Base-by-base conservation (phyloP, 2,113 vertebrate species). In the Oreamnos americanus region DNA sequence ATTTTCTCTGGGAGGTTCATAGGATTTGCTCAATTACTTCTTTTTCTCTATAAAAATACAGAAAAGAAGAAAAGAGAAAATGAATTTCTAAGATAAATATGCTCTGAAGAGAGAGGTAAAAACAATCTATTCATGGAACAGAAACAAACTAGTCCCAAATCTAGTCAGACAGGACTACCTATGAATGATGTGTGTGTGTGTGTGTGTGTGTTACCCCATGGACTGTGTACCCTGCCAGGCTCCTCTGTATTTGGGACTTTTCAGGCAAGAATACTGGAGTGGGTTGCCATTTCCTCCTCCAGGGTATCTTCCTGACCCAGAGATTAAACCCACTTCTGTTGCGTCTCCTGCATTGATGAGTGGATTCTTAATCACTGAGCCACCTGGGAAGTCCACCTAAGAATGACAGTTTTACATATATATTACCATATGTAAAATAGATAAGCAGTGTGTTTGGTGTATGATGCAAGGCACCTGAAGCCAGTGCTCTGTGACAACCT, bases 31-130 rank as follows among this genome's bases (percentile, higher is more conserved):
- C 28, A 94, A 71, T 93, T 71, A 89, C 47, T 89, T 96, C 25
- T 92, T 88, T 90, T 97, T 91, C 87, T 95, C 21, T 26, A 28
- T 90, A 60, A 90, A 90, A 92, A 36, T 58, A 64, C 47, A 96
- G 89, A 81, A 85, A 95, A 85, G 49, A 91, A 91, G 30, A 92
- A 97, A 96, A 95, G 36, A 96, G 74, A 92, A 96, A 96, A 49
- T 91, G 45, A 96, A 64, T 94, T 90, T 96, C 53, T 92, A 81
- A 98, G 97, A 94, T 81, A 96, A 89, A 96, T 92, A 81, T n/a
- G 49, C 93, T 43, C 33, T 33, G 25, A 67, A 94, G 6, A 83
- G 67, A 84, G 47, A 85, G 55, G 9, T 71, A 45, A 91, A 62
- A 58, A 86, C 28, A 53, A 60, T 33, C n/a, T 96, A 28, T 96